Conservation (phyloP, 2,797 vertebrate species). For the Cichlasoma orientale region DNA sequence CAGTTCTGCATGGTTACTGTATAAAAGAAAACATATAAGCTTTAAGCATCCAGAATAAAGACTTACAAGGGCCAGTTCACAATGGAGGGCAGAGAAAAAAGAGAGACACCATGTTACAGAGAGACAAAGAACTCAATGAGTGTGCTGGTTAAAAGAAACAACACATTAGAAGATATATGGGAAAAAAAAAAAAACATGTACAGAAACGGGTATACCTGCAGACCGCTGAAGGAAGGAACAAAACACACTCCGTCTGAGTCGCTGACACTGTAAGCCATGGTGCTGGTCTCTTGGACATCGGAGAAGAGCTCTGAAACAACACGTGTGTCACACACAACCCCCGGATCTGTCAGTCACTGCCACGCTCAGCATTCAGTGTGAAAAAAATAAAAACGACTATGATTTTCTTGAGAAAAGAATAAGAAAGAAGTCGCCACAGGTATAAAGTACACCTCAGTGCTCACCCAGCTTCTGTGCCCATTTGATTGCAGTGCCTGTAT, state of each 20-base stretch:
- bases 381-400: neutral
- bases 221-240: constrained; percentile 91
- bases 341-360: neutral
- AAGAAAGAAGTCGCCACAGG: neutral
- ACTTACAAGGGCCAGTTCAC: constrained; percentile 68
- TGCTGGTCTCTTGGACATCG: constrained; percentile 85
- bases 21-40: neutral
- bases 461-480: constrained; percentile 94
- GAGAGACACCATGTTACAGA: constrained; percentile 54
- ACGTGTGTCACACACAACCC: neutral
- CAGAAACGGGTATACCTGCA: constrained; percentile 84
- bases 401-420: too few relatives aligned
- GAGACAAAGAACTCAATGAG: neutral
- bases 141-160: neutral
- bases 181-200: neutral
- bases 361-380: neutral
- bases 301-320: constrained; percentile 87
- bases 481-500: constrained; percentile 88
- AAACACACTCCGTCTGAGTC: constrained; percentile 95
- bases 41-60: constrained; percentile 32
- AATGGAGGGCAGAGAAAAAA: constrained; percentile 59
- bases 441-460: constrained; percentile 28
- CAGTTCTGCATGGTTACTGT: neutral
- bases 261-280: constrained; percentile 86
- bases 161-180: neutral